Evolutionary conservation across 2,888 invertebrate species (phyloP), one percentile per base, ranked within the genome.

Genomic region (Balanococcus diminutus): DNA sequence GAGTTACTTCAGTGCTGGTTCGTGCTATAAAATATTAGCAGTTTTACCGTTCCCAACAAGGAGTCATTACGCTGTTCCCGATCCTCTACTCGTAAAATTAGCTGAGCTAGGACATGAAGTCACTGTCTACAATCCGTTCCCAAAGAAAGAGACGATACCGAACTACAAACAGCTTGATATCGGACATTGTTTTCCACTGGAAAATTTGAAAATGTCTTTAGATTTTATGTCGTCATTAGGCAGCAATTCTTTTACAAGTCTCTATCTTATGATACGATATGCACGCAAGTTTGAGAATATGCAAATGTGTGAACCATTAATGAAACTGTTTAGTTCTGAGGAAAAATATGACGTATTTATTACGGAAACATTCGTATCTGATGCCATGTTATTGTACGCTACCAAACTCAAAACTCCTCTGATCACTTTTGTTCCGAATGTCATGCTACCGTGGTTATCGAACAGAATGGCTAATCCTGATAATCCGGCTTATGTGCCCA

Each of bases 401-500:
- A 86, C 87, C 46, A 88, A 87, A 83, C 87, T 88, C 22, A 84
- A 87, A 19, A 87, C 79, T 1, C 88, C 88, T 0, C 67, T 88
- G 11, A 86, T 88, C 5, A 81, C 87, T 0, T 81, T 88, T 61
- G 86, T 87, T 36, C 87, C 88, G 25, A 88, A 88, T 16, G 86
- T 87, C 6, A 72, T 87, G n/a, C 22, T 88, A 1, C 87, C 88
- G 0, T 88, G 88, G 88, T 82, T 87, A 14, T 61, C 72, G 4
- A 86, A 87, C 9, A 75, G 88, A 2, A 85, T 88, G 8, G 88
- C 88, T 0, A 87, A 88, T 36, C 87, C 88, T 8, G 88, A 88
- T 11, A 87, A 88, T 25, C 88, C 87, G 1, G 82, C 88, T 1
- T 88, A 87, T 87, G 85, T 87, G 6, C 87, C 88, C 92, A 86